Percentiles rank a stretch among this genome's conserved stretches.
These are phyloP conservation scores for Drosophila paramelanica DNA, from an alignment of 2,888 invertebrate genomes.

Conservation along the genomic window DNA sequence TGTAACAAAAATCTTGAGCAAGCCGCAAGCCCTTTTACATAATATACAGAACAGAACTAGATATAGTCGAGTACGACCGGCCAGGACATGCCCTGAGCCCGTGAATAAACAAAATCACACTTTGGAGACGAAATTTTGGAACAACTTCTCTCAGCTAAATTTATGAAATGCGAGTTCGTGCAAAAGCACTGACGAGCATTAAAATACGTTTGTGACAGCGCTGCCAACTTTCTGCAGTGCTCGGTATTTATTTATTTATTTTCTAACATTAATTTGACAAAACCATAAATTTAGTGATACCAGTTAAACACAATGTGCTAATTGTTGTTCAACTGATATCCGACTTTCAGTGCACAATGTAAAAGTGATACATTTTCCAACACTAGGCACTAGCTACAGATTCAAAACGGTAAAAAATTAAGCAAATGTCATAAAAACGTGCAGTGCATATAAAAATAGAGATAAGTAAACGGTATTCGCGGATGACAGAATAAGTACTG, in stretches of 20 bases:
- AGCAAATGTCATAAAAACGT: background rate
- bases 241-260: background rate
- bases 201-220: background rate
- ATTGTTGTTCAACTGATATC: background rate
- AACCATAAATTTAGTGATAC: background rate
- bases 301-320: too few species aligned
- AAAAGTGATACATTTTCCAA: background rate
- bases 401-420: background rate
- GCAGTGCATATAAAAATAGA: slow-evolving; percentile 3
- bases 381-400: background rate
- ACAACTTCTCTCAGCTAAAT: too few species aligned
- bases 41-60: too few species aligned
- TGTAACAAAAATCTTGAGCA: slow-evolving; percentile 5
- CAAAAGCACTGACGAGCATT: too few species aligned
- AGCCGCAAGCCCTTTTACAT: background rate
- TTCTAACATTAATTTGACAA: background rate
- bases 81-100: too few species aligned
- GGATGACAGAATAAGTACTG: background rate
- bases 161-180: too few species aligned
- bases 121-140: too few species aligned
- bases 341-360: background rate
- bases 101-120: too few species aligned
- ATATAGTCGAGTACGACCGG: too few species aligned
- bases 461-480: background rate
- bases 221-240: slow-evolving; percentile 24